phyloP scores from a whole-genome alignment of 2,113 vertebrate genomes.

The Otus sunia region DNA sequence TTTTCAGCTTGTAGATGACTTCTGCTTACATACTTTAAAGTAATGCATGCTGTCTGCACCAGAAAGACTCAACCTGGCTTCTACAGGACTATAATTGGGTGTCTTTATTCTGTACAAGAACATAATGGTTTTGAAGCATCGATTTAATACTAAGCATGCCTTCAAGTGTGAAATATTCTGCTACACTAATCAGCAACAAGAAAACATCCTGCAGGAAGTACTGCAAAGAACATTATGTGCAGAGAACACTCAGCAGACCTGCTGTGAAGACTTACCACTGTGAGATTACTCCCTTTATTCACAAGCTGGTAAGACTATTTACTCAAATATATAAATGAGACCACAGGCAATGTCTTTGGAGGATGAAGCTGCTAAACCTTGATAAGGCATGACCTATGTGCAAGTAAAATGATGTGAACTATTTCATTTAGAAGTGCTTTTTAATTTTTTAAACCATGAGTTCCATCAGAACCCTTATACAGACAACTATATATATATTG shows the following conservation, averaged over 20 bases:
- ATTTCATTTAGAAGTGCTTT: background rate
- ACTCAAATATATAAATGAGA: background rate
- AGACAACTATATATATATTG: background rate
- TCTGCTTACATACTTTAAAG: background rate
- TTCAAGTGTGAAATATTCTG: background rate
- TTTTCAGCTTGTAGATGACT: background rate
- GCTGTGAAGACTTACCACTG: background rate
- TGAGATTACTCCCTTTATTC: background rate
- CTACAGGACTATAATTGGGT: background rate
- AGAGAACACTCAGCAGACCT: background rate
- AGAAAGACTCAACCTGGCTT: background rate
- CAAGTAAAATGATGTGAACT: background rate
- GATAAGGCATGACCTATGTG: background rate
- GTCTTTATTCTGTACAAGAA: background rate
- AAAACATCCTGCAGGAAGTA: slow-evolving; percentile 26
- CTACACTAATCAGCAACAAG: background rate
- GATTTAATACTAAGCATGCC: background rate
- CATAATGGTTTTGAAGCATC: background rate
- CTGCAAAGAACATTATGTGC: background rate
- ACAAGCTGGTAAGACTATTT: background rate
- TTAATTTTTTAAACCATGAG: background rate
- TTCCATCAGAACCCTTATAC: background rate
- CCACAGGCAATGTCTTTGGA: background rate
- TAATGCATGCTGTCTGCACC: background rate
- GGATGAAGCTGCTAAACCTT: background rate